Conservation (phyloP, 2,797 vertebrate species). For the Pangasius larnaudii region DNA sequence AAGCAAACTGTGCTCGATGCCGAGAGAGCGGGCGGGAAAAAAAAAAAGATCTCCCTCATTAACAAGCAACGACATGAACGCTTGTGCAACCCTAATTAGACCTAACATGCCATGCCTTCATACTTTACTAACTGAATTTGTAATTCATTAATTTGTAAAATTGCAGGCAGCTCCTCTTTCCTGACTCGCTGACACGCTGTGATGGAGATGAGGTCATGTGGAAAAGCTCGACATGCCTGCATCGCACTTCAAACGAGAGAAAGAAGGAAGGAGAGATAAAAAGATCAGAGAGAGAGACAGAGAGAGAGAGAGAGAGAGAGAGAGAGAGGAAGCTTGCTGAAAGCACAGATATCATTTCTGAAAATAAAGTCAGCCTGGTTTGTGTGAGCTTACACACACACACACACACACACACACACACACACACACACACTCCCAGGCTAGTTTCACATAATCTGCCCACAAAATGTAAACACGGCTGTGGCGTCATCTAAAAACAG, state of each 20-base stretch:
- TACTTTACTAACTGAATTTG: neutral
- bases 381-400: constrained; percentile 17
- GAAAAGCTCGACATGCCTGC: neutral
- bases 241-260: constrained; percentile 20
- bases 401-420: neutral
- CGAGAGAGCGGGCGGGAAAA: neutral
- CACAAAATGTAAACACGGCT: constrained; percentile 22
- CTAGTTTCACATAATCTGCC: constrained; percentile 28
- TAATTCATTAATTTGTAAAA: neutral
- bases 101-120: neutral
- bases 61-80: neutral
- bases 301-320: constrained; percentile 1
- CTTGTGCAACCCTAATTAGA: neutral
- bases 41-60: neutral
- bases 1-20: neutral
- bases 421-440: neutral
- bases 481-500: constrained; percentile 14
- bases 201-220: constrained; percentile 3
- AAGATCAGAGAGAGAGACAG: constrained; percentile 16
- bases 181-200: neutral
- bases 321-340: neutral
- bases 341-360: constrained; percentile 17
- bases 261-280: neutral
- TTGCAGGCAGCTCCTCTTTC: no score
- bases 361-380: constrained; percentile 19